phyloP scores from a whole-genome alignment of 2,797 vertebrate species.

The Typhlichthys eigenmanni region DNA sequence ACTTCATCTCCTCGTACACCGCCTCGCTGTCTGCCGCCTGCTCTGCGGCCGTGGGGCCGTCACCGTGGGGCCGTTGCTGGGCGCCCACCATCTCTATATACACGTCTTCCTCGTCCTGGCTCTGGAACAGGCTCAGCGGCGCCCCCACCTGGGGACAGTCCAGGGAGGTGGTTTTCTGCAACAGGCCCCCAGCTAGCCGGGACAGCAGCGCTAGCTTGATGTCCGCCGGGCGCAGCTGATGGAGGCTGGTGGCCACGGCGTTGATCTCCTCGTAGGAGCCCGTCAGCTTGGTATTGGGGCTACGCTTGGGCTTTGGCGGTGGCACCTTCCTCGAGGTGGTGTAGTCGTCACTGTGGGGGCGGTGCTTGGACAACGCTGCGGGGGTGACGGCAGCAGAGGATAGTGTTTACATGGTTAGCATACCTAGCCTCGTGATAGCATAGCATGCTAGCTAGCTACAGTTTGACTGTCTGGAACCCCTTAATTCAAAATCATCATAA shows the following conservation, averaged over 20 bases:
- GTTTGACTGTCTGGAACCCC: no score
- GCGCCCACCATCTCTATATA: conserved; percentile 96
- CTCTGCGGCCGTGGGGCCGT: conserved; percentile 78
- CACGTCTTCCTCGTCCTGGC: conserved; percentile 85
- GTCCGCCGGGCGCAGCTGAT: conserved; percentile 80
- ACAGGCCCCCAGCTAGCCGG: conserved; percentile 55
- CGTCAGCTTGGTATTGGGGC: conserved; percentile 92
- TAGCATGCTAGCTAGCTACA: no score
- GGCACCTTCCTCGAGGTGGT: conserved; percentile 96
- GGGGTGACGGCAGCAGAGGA: conserved; percentile 21
- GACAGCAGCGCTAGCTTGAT: conserved; percentile 77
- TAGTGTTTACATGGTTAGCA: no score
- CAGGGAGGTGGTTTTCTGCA: conserved; percentile 76
- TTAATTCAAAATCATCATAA: no score
- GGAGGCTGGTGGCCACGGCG: conserved; percentile 64
- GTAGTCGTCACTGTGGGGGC: conserved; percentile 97
- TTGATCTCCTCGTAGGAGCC: conserved; percentile 95
- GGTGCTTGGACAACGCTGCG: conserved; percentile 85
- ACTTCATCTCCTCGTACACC: conserved; percentile 99
- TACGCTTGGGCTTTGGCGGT: conserved; percentile 94
- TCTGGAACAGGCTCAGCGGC: conserved; percentile 70
- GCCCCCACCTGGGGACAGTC: conserved; percentile 76
- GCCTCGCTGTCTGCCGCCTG: conserved; percentile 81
- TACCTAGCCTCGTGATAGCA: no score
- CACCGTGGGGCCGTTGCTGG: conserved; percentile 71